These are phyloP conservation scores for Eleutherodactylus coqui DNA, from an alignment of 2,797 vertebrate genomes.

Conservation along the genomic window DNA sequence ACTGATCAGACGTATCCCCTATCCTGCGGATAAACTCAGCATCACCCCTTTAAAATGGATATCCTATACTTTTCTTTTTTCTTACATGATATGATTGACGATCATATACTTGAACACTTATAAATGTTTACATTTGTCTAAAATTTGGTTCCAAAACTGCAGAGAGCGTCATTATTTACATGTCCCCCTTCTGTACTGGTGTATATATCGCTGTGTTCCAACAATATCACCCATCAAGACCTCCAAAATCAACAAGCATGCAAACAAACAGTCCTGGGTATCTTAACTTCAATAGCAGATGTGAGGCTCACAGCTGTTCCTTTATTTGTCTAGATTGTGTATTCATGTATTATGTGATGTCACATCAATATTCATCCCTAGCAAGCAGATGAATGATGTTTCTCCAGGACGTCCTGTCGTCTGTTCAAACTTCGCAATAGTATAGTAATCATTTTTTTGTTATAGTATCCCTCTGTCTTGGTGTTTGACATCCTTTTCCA, in stretches of 20 bases:
- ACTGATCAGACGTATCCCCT: too few relatives aligned
- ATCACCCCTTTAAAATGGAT: too few relatives aligned
- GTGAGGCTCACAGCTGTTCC: neutral
- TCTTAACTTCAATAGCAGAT: neutral
- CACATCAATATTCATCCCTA: too few relatives aligned
- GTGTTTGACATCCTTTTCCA: neutral
- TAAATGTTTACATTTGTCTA: too few relatives aligned
- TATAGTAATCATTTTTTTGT: neutral
- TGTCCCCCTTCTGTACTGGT: too few relatives aligned
- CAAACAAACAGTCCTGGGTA: too few relatives aligned
- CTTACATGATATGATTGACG: too few relatives aligned
- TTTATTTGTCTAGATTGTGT: neutral
- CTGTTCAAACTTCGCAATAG: neutral
- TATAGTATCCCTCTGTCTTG: neutral
- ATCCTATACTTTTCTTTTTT: too few relatives aligned
- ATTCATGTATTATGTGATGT: neutral
- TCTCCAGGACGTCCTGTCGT: neutral
- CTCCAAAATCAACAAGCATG: neutral
- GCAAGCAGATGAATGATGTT: neutral
- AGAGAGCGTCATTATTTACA: too few relatives aligned
- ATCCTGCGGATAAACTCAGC: too few relatives aligned
- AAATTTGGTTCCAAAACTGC: too few relatives aligned
- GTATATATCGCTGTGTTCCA: neutral
- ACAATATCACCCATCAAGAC: neutral
- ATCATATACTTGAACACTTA: too few relatives aligned